Evolutionary conservation across 1,140 invertebrate species (phyloP).

Genomic region (Drosophila rufa): DNA sequence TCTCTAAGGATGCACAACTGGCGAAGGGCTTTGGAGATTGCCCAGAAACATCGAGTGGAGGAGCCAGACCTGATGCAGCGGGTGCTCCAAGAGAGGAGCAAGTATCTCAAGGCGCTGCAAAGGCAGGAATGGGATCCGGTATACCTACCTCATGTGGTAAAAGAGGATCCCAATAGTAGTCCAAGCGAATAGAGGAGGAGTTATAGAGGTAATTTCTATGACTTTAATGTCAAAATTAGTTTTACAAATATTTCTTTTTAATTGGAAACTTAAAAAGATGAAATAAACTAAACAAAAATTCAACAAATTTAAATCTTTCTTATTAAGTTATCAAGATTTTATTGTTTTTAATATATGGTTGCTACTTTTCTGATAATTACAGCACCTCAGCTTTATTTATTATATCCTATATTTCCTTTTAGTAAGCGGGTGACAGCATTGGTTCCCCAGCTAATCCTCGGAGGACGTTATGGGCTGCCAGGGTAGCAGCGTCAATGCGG

Average conservation of each 20-base stretch:
- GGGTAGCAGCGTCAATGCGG: conserved; percentile 90
- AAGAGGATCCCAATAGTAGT: conserved; percentile 77
- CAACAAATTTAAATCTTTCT: too few species aligned
- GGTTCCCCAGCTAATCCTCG: conserved; percentile 89
- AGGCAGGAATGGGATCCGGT: conserved; percentile 91
- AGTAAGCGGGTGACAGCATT: conserved; percentile 87
- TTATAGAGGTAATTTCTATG: too few species aligned
- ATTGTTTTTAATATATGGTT: too few species aligned
- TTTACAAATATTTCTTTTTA: not conserved
- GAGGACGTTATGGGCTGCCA: conserved; percentile 93
- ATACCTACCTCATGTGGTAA: conserved; percentile 88
- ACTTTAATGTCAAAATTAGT: not conserved
- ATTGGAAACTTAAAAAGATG: not conserved
- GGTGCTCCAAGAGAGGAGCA: conserved; percentile 91
- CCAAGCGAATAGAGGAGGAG: conserved; percentile 35
- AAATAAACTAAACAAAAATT: not conserved
- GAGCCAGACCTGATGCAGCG: conserved; percentile 89
- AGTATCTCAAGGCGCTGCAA: conserved; percentile 91
- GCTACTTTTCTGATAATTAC: too few species aligned
- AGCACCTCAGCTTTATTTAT: too few species aligned
- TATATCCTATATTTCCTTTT: not conserved
- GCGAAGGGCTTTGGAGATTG: conserved; percentile 94
- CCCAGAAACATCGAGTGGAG: conserved; percentile 90
- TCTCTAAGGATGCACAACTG: conserved; percentile 95
- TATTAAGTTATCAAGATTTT: too few species aligned